Base-by-base conservation (phyloP, 2,888 invertebrate genomes). In the Metellina segmentata region DNA sequence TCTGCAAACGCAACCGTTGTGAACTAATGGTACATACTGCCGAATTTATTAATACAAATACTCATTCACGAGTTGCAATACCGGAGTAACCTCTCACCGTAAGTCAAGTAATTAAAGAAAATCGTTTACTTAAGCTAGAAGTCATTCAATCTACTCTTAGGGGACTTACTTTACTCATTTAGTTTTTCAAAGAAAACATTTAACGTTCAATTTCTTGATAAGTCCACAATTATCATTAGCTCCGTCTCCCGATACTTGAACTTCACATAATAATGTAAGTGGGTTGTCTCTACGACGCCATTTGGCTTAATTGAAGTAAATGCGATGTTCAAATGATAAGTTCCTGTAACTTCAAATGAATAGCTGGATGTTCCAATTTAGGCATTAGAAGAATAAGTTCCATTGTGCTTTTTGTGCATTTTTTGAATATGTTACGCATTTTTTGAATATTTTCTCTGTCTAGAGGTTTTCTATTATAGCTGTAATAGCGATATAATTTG, bases 31-130 rank as follows among this genome's bases (percentile, higher is more conserved):
- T 9, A 34, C 13, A 6, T 20, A 11, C 9, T n/a, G 13, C 48
- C 34, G 83, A 75, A 85, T 74, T 85, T 74, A 85, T 85, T 85
- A 85, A 85, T 85, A 74, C 83, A 74, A 85, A 85, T 85, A 74
- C 61, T 85, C 74, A n/a, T 61, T 52, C 53, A 61, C 48, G 52
- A 74, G 34, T 48, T 34, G 13, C 34, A 74, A 85, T 52, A 75
- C 53, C 34, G 13, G 11, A 72, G 20, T 48, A 51, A 82, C 34
- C 61, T 75, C 53, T 85, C 74, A 74, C 53, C 83, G 53, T 53
- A 61, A 48, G 74, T 34, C 61, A 74, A 7, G 74, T 74, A 85
- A 72, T 79, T 79, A 79, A 53, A 61, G 79, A 79, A 79, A 79
- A 53, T 9, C 19, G 34, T 13, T 53, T 77, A 49, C 61, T 61